These are phyloP conservation scores for Galagoides demidoff DNA, from an alignment of 2,797 vertebrate species.

Conservation along the genomic window DNA sequence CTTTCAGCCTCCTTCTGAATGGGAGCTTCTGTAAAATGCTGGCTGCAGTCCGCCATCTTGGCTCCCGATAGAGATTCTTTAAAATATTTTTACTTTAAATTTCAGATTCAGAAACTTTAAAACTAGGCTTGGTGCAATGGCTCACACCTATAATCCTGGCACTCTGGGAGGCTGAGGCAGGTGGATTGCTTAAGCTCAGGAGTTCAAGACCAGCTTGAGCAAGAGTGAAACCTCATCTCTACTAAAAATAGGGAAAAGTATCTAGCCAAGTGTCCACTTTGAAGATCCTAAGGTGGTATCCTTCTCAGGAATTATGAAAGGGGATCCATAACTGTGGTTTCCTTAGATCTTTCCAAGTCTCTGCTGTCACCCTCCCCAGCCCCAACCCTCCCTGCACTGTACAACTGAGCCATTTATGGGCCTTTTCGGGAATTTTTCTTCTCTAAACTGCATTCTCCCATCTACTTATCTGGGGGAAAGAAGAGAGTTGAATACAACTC, in stretches of 20 bases:
- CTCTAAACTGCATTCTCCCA: neutral
- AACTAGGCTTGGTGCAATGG: neutral
- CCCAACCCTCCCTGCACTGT: accelerated
- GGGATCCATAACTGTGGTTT: neutral
- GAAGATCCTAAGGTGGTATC: neutral
- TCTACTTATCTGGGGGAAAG: neutral
- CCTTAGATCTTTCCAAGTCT: neutral
- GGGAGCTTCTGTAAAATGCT: too few relatives aligned
- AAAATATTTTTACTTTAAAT: neutral
- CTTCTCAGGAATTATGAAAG: neutral
- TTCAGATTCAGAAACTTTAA: conserved; percentile 9
- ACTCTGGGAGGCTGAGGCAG: too few relatives aligned
- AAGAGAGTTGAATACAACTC: neutral
- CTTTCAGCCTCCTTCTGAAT: too few relatives aligned
- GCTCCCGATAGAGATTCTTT: neutral
- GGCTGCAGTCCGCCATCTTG: too few relatives aligned
- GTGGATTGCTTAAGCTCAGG: too few relatives aligned
- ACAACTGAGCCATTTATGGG: neutral
- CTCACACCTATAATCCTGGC: too few relatives aligned
- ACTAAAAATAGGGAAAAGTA: too few relatives aligned
- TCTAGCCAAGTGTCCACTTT: too few relatives aligned
- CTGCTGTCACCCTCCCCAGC: too few relatives aligned
- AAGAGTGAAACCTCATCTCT: too few relatives aligned
- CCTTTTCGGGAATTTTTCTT: neutral
- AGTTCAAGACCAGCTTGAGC: too few relatives aligned